phyloP scores from a whole-genome alignment of 2,888 invertebrate genomes.

The Platynereis dumerilii region DNA sequence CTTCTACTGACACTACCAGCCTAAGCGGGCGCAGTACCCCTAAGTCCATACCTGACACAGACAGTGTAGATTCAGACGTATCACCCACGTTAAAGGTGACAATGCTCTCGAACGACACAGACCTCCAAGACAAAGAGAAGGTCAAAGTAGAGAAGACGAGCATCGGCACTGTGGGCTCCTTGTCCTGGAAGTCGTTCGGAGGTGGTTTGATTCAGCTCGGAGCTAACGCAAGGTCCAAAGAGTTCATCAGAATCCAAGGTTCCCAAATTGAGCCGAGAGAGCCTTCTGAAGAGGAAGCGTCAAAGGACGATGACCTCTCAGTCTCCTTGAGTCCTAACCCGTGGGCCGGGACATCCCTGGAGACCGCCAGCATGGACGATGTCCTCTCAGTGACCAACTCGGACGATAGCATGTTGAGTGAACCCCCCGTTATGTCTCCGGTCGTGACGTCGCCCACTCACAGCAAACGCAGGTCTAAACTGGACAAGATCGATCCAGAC shows the following conservation, averaged over 20 bases:
- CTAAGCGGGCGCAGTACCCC: not conserved
- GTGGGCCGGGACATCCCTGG: not conserved
- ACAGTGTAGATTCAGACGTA: not conserved
- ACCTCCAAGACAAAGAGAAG: not conserved
- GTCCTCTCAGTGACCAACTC: not conserved
- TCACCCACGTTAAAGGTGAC: not conserved
- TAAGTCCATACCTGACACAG: not conserved
- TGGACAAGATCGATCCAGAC: not conserved
- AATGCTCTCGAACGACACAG: too few species aligned
- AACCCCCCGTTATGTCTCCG: not conserved
- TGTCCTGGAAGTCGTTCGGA: slow-evolving; percentile 12
- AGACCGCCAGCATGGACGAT: not conserved
- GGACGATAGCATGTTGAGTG: not conserved
- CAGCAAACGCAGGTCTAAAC: slow-evolving; percentile 3
- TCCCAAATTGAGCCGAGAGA: slow-evolving; percentile 10
- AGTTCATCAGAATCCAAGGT: slow-evolving; percentile 18
- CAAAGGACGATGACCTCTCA: not conserved
- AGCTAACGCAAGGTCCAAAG: not conserved
- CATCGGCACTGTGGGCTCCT: slow-evolving; percentile 19
- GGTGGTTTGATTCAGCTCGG: slow-evolving; percentile 11
- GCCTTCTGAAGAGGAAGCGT: slow-evolving; percentile 8
- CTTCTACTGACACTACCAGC: not conserved
- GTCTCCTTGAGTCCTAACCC: not conserved
- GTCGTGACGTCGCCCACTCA: not conserved
- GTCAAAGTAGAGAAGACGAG: slow-evolving; percentile 9